These are phyloP conservation scores for Gorsachius goisagi DNA, from an alignment of 2,113 vertebrate species.

Conservation along the genomic window DNA sequence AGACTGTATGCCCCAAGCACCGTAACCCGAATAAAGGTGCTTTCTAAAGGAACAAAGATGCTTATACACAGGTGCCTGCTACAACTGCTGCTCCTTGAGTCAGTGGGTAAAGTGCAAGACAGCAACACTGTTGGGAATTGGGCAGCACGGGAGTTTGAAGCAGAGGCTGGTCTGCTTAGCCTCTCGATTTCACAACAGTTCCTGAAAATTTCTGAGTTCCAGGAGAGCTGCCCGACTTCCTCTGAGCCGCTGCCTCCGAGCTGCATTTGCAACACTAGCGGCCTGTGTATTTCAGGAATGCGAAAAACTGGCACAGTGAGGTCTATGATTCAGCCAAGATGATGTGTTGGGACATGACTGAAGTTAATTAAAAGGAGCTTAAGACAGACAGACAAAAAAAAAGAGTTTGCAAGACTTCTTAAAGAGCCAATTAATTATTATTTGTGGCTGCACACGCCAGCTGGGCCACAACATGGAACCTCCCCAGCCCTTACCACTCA, in stretches of 20 bases:
- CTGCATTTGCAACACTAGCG: slow-evolving; percentile 46
- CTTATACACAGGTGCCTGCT: slow-evolving; percentile 28
- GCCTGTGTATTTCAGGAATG: slow-evolving; percentile 72
- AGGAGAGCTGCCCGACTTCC: slow-evolving; percentile 55
- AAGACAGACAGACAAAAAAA: slow-evolving; percentile 34
- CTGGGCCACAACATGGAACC: slow-evolving; percentile 52
- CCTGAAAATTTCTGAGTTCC: slow-evolving; percentile 60
- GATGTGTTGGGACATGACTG: slow-evolving; percentile 69
- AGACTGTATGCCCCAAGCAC: not conserved
- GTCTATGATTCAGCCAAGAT: slow-evolving; percentile 59
- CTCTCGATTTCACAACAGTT: slow-evolving; percentile 52
- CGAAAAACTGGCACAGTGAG: slow-evolving; percentile 64
- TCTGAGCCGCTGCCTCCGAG: slow-evolving; percentile 31
- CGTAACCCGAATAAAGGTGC: slow-evolving; percentile 24
- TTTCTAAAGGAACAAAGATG: slow-evolving; percentile 39
- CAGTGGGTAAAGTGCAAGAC: not conserved
- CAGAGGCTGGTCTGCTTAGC: not conserved
- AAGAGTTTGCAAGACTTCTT: slow-evolving; percentile 52
- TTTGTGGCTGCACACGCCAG: slow-evolving; percentile 61
- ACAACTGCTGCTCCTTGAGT: not conserved
- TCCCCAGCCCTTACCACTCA: slow-evolving; percentile 22
- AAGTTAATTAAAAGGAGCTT: slow-evolving; percentile 71
- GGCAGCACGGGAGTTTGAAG: not conserved
- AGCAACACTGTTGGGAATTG: not conserved
- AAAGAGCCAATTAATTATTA: slow-evolving; percentile 66